phyloP scores from a whole-genome alignment of 2,113 vertebrate genomes.

The Ivindomyrus marchei region DNA sequence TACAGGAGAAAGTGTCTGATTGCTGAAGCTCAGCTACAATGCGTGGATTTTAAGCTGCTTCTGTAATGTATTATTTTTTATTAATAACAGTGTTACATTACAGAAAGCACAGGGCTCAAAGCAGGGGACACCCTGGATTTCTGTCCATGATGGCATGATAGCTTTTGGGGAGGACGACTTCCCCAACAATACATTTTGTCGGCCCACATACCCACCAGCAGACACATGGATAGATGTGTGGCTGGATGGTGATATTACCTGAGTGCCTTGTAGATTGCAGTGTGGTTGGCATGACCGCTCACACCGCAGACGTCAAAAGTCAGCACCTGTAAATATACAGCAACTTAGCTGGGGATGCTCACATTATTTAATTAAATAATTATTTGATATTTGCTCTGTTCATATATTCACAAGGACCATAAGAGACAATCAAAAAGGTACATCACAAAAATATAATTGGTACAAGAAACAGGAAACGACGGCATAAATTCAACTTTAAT shows the following conservation, averaged over 20 bases:
- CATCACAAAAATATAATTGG: neutral
- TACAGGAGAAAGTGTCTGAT: neutral
- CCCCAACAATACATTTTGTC: neutral
- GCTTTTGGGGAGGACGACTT: neutral
- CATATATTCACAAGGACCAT: neutral
- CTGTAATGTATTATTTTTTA: neutral
- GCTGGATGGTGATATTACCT: constrained; percentile 62
- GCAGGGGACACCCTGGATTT: neutral
- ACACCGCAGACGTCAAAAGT: constrained; percentile 86
- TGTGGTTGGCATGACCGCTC: constrained; percentile 85
- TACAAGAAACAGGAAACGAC: neutral
- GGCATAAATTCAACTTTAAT: neutral
- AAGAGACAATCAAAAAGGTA: neutral
- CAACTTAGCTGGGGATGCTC: neutral
- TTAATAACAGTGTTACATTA: neutral
- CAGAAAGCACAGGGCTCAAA: neutral
- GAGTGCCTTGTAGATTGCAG: constrained; percentile 66
- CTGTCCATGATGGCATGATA: neutral
- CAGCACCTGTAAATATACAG: constrained; percentile 72
- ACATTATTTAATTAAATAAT: neutral
- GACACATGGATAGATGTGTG: neutral
- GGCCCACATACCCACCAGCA: neutral
- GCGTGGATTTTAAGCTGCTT: neutral
- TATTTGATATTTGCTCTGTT: neutral
- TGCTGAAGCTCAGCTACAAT: neutral